Evolutionary conservation across 2,888 invertebrate genomes (phyloP).

Genomic region (Anodontia alba): DNA sequence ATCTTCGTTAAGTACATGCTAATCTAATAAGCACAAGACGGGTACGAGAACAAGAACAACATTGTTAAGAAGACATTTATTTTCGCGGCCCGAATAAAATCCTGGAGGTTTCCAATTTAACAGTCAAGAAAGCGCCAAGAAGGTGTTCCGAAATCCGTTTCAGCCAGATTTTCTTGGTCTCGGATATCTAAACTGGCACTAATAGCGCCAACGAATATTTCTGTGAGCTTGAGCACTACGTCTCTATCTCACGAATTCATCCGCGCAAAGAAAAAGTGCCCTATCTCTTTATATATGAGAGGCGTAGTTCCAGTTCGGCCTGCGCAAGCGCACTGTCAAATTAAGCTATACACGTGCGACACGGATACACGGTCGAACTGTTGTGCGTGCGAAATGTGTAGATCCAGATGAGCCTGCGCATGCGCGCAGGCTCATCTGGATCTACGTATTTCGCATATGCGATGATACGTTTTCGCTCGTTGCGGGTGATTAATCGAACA

Average conservation of each 20-base stretch:
- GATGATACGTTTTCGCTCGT: too few relatives aligned
- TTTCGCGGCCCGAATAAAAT: not conserved
- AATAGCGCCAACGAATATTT: slow-evolving; percentile 6
- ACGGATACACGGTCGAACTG: too few relatives aligned
- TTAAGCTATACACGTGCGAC: too few relatives aligned
- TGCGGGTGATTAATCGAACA: not conserved
- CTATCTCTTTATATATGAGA: too few relatives aligned
- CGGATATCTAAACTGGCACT: not conserved
- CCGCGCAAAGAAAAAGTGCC: too few relatives aligned
- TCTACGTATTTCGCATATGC: too few relatives aligned
- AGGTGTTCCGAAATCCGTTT: not conserved
- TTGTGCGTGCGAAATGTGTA: too few relatives aligned
- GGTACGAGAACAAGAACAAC: not conserved
- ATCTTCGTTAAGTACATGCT: not conserved
- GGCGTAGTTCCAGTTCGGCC: too few relatives aligned
- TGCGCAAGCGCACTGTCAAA: too few relatives aligned
- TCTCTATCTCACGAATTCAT: not conserved
- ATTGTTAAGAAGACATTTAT: not conserved
- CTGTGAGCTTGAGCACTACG: not conserved
- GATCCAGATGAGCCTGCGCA: too few relatives aligned
- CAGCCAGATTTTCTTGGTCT: not conserved
- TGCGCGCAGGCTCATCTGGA: too few relatives aligned
- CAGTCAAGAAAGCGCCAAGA: slow-evolving; percentile 6
- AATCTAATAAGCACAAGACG: not conserved
- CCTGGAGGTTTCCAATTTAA: slow-evolving; percentile 14